Evolutionary conservation across 2,888 invertebrate genomes (phyloP), one percentile per base, ranked within the genome.

Genomic region (Ormyrus rosae): DNA sequence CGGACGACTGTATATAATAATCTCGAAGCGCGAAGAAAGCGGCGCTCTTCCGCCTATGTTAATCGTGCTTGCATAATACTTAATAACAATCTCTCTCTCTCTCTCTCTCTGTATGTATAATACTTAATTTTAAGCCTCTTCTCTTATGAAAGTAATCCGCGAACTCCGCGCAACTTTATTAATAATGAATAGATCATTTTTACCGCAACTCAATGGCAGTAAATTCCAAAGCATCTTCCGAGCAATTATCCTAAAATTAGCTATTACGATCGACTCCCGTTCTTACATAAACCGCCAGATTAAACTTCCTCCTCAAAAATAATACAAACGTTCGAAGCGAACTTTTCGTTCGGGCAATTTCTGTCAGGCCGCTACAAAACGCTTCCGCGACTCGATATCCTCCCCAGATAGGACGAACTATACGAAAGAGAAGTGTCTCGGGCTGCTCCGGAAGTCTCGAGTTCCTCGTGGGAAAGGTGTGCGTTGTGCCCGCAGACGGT

Each of bases 391-490:
- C 56, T 69, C 69, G 69, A 69, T n/a, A 13, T 46, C 46, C 2
- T 9, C 46, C 51, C 10, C n/a, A 65, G 55, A 19, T 19, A 9
- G 53, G 4, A 48, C 2, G 64, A 8, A 45, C 45, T 6, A 34
- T 6, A 34, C 11, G 13, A 8, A 5, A 13, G 45, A 10, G 10
- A 13, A 56, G 50, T 46, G 11, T 64, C 48, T 65, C 63, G 60
- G 69, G 48, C 10, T 11, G 53, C 70, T 51, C 70, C 75, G 80
- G 80, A 80, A 80, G 80, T 80, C 53, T 80, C 75, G 80, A 53
- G 58, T 75, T 80, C 81, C 72, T 55, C 81, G 81, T 77, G 81
- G 61, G 81, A 77, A 73, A 55, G 60, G 45, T 19, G 58, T 1
- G 46, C 13, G 13, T 4, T 34, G 0, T 34, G 34, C 34, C 34